phyloP scores from a whole-genome alignment of 2,113 vertebrate species.

The Bubo blakistoni region DNA sequence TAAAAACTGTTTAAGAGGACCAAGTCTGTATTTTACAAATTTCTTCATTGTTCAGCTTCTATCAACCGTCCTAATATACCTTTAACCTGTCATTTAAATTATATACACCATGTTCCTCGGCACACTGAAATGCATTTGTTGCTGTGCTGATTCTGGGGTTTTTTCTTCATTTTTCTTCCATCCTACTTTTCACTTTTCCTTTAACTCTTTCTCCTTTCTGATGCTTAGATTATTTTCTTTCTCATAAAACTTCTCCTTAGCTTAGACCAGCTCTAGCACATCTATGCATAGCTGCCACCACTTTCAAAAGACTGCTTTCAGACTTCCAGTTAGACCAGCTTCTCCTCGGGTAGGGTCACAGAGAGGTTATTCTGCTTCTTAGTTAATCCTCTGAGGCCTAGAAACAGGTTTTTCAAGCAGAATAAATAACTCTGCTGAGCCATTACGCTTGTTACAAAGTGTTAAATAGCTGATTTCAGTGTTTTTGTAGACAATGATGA shows the following conservation, averaged over 20 bases:
- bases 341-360: slow-evolving; percentile 20
- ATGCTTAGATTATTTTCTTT: background rate
- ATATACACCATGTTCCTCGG: background rate
- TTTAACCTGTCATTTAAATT: background rate
- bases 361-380: slow-evolving; percentile 48
- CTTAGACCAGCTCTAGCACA: background rate
- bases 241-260: background rate
- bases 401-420: slow-evolving; percentile 68
- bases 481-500: slow-evolving; percentile 56
- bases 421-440: slow-evolving; percentile 65
- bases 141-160: background rate
- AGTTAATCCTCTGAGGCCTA: slow-evolving; percentile 60
- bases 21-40: background rate
- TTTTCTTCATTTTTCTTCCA: background rate
- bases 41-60: background rate
- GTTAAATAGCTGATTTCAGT: slow-evolving; percentile 69
- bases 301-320: slow-evolving; percentile 13
- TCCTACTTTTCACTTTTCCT: background rate
- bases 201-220: background rate
- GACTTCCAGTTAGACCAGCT: slow-evolving; percentile 56
- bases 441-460: slow-evolving; percentile 34
- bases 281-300: background rate
- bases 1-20: background rate
- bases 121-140: background rate
- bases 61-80: background rate